Percentiles rank a stretch among this genome's conserved stretches.
phyloP scores from a whole-genome alignment of 2,113 vertebrate genomes.

The Numenius arquata region DNA sequence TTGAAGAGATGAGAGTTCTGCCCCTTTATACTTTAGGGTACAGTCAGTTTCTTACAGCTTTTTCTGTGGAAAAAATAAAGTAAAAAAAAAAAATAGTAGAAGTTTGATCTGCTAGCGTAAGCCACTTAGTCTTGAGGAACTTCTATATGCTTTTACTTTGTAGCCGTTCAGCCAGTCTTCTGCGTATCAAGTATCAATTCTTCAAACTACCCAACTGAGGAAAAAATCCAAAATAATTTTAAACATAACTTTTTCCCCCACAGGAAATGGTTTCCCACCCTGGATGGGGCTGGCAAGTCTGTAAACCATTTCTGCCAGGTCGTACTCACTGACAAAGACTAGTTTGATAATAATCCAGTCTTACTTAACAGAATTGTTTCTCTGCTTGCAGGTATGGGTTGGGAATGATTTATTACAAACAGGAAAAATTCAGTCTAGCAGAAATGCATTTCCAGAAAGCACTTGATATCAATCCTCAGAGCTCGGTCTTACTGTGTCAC shows the following conservation, averaged over 20 bases:
- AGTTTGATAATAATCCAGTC: not conserved
- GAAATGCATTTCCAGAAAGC: conserved; percentile 99
- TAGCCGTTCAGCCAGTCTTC: not conserved
- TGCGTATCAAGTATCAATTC: not conserved
- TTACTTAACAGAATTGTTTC: not conserved
- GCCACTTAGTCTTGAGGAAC: not conserved
- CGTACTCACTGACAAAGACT: not conserved
- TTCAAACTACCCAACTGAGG: not conserved
- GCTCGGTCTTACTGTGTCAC: conserved; percentile 96
- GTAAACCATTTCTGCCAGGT: not conserved
- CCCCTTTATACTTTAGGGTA: not conserved
- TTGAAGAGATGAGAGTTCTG: not conserved
- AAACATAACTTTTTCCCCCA: not conserved
- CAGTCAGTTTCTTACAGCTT: not conserved
- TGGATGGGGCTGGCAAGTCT: not conserved
- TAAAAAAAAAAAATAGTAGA: not conserved
- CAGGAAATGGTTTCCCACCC: not conserved
- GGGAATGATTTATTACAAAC: conserved; percentile 99
- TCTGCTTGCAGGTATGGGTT: conserved; percentile 89
- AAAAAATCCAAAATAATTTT: not conserved
- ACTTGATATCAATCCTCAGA: conserved; percentile 97
- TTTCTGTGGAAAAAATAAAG: not conserved
- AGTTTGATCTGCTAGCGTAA: not conserved
- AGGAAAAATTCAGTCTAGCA: conserved; percentile 97
- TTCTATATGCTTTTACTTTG: not conserved